These are phyloP conservation scores for Sebastes jordani DNA, from an alignment of 2,797 vertebrate genomes.

Conservation along the genomic window DNA sequence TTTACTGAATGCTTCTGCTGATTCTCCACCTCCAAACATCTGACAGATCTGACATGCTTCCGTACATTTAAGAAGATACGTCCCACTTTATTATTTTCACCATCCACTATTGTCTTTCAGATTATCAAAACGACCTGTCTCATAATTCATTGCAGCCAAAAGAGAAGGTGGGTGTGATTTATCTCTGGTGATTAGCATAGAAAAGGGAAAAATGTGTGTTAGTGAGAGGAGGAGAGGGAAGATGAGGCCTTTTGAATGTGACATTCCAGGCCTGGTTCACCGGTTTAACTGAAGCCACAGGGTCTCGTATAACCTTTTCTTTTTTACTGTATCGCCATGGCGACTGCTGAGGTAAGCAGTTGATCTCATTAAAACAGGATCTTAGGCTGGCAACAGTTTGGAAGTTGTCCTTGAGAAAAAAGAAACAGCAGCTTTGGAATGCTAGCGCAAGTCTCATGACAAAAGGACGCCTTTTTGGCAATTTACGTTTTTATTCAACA, in stretches of 20 bases:
- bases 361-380: slow-evolving; percentile 61
- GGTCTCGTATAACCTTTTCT: slow-evolving; percentile 62
- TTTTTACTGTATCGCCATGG: slow-evolving; percentile 60
- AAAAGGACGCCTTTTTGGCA: slow-evolving; percentile 28
- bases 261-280: slow-evolving; percentile 47
- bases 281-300: slow-evolving; percentile 51
- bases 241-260: slow-evolving; percentile 32
- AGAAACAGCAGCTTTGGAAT: slow-evolving; percentile 41
- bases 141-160: slow-evolving; percentile 23
- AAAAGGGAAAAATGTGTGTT: slow-evolving; percentile 23
- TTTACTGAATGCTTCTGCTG: background rate
- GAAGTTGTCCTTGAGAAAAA: slow-evolving; percentile 59
- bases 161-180: slow-evolving; percentile 29
- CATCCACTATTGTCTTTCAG: slow-evolving; percentile 14
- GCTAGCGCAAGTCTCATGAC: background rate
- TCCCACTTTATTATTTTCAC: background rate
- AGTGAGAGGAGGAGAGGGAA: background rate
- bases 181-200: slow-evolving; percentile 36
- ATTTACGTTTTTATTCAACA: slow-evolving; percentile 34
- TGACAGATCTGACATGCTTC: slow-evolving; percentile 1
- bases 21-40: slow-evolving; percentile 15
- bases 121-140: slow-evolving; percentile 21
- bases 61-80: background rate
- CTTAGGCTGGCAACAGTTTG: slow-evolving; percentile 37
- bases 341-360: slow-evolving; percentile 67